Conservation (phyloP, 2,113 vertebrate species). For the Pelmatolapia mariae region DNA sequence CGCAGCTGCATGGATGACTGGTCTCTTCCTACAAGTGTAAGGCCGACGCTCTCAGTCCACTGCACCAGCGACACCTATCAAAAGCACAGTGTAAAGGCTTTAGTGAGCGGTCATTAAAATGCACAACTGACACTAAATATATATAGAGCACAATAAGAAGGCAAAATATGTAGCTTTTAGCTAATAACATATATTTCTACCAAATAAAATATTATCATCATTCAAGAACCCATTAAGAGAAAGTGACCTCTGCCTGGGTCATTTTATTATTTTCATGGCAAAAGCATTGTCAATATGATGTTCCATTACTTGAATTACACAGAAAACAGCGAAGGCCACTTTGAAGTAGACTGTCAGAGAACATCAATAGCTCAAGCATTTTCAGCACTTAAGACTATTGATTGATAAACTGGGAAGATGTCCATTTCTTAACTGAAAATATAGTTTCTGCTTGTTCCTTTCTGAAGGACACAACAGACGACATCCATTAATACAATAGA, state of each 20-base stretch:
- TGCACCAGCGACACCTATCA: slow-evolving; percentile 94
- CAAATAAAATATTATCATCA: neutral
- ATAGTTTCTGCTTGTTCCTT: neutral
- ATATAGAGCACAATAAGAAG: neutral
- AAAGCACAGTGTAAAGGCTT: slow-evolving; percentile 8
- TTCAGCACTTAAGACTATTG: slow-evolving; percentile 48
- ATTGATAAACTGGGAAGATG: slow-evolving; percentile 29
- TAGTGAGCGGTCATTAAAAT: neutral
- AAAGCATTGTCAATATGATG: slow-evolving; percentile 5
- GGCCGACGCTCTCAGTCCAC: slow-evolving; percentile 94
- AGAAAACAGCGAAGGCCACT: slow-evolving; percentile 11
- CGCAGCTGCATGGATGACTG: slow-evolving; percentile 97
- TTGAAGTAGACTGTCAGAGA: neutral
- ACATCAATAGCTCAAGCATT: slow-evolving; percentile 42
- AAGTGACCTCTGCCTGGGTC: neutral
- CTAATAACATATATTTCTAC: neutral
- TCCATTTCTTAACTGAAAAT: slow-evolving; percentile 17
- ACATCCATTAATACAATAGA: slow-evolving; percentile 55
- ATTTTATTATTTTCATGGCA: neutral
- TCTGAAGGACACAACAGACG: slow-evolving; percentile 46
- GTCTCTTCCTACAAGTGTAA: slow-evolving; percentile 94
- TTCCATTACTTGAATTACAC: slow-evolving; percentile 6
- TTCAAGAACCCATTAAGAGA: neutral
- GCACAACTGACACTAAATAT: neutral
- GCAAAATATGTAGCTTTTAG: neutral